These are phyloP conservation scores for Phasia obesa DNA, from an alignment of 2,888 invertebrate species.

Conservation along the genomic window DNA sequence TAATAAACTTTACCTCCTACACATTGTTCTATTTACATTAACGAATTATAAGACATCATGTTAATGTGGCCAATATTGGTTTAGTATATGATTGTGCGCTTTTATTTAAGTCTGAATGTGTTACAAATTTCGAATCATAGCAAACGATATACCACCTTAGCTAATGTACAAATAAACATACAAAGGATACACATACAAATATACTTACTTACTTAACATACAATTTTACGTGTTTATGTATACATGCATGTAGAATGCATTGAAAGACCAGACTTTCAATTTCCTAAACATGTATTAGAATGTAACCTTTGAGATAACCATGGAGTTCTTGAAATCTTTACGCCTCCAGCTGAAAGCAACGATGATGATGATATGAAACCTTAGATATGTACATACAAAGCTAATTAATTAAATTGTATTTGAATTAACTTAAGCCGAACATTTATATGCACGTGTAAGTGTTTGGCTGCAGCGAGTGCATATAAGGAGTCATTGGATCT, in stretches of 20 bases:
- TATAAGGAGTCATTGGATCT: not conserved
- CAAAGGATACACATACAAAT: not conserved
- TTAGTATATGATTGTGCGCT: not conserved
- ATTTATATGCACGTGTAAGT: not conserved
- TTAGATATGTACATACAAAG: slow-evolving; percentile 12
- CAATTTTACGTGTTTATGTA: not conserved
- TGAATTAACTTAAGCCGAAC: slow-evolving; percentile 52
- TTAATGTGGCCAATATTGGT: slow-evolving; percentile 27
- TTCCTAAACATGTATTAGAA: not conserved
- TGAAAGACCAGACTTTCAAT: slow-evolving; percentile 13
- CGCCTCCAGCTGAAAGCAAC: slow-evolving; percentile 7
- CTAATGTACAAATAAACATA: not conserved
- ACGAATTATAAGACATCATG: slow-evolving; percentile 37
- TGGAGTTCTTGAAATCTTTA: slow-evolving; percentile 37
- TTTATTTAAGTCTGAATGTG: not conserved
- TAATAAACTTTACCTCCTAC: slow-evolving; percentile 6
- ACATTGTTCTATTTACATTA: slow-evolving; percentile 36
- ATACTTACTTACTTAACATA: not conserved
- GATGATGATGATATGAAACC: not conserved
- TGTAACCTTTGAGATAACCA: slow-evolving; percentile 26
- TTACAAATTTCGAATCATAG: slow-evolving; percentile 12
- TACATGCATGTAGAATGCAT: not conserved
- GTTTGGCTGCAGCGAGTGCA: not conserved
- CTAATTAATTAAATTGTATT: slow-evolving; percentile 69
- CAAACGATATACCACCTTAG: not conserved